These are phyloP conservation scores for Heliconius eleuchia DNA, from an alignment of 1,140 invertebrate genomes.

Conservation along the genomic window DNA sequence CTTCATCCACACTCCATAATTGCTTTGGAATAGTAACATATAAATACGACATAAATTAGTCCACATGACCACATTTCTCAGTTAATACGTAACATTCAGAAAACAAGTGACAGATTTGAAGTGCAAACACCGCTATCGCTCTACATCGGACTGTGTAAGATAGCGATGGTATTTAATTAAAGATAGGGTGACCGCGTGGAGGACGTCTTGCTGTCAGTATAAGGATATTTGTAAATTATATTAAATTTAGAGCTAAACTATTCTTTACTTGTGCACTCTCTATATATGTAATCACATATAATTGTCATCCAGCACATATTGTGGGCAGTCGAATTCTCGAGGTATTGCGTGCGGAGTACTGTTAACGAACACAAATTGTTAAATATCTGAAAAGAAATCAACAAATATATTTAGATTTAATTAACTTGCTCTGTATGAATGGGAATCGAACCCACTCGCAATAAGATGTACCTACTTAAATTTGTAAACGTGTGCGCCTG, in stretches of 20 bases:
- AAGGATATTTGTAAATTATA: conserved; percentile 61
- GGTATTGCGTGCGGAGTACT: too few relatives aligned
- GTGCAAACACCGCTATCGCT: conserved; percentile 58
- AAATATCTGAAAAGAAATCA: too few relatives aligned
- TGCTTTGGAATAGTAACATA: not conserved
- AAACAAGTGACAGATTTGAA: conserved; percentile 57
- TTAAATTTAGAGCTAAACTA: conserved; percentile 18
- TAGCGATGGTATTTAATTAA: conserved; percentile 68
- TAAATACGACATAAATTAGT: conserved; percentile 24
- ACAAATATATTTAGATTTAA: too few relatives aligned
- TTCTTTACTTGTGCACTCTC: too few relatives aligned
- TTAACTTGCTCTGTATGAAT: too few relatives aligned
- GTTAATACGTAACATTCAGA: conserved; percentile 40
- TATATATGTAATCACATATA: too few relatives aligned
- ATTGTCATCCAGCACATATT: too few relatives aligned
- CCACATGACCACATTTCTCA: conserved; percentile 16
- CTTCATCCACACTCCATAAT: not conserved
- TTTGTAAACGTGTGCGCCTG: too few relatives aligned
- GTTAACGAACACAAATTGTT: too few relatives aligned
- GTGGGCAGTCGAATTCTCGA: too few relatives aligned
- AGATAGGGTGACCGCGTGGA: conserved; percentile 72
- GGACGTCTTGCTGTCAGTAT: conserved; percentile 49
- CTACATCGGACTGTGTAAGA: conserved; percentile 65
- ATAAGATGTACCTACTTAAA: too few relatives aligned
- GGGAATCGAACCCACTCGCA: too few relatives aligned